Evolutionary conservation across 2,797 vertebrate genomes (phyloP).

Genomic region (Acanthis flammea): DNA sequence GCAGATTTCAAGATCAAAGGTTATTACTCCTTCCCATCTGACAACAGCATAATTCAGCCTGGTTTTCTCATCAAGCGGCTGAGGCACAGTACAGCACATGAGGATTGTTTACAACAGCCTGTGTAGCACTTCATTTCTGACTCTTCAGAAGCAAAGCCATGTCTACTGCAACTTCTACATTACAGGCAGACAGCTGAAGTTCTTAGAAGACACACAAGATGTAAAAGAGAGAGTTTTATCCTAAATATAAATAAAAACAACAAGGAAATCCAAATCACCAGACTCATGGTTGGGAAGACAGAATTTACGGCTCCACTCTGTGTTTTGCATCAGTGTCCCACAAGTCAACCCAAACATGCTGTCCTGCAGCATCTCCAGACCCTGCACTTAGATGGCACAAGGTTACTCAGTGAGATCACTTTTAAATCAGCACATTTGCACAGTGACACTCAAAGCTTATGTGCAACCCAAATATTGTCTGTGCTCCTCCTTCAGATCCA

Average conservation of each 20-base stretch:
- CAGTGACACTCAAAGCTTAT: too few relatives aligned
- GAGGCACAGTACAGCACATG: fast-evolving
- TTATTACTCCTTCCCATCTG: neutral
- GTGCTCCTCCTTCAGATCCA: neutral
- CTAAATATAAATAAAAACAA: neutral
- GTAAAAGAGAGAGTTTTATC: neutral
- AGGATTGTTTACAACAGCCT: neutral
- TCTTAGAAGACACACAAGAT: neutral
- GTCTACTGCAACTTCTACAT: neutral
- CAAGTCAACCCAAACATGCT: neutral
- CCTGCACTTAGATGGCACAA: neutral
- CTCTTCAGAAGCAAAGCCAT: neutral
- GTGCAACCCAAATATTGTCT: neutral
- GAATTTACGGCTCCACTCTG: neutral
- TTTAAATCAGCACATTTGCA: neutral
- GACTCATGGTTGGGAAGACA: neutral
- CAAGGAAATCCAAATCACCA: neutral
- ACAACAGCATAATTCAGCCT: neutral
- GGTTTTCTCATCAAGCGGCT: neutral
- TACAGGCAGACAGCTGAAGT: neutral
- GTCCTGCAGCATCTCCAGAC: neutral
- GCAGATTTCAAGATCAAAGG: slow-evolving; percentile 15
- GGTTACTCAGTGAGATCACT: neutral
- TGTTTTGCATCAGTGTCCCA: neutral
- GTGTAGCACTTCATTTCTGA: neutral